phyloP scores from a whole-genome alignment of 2,797 vertebrate genomes.

The Urocyon cinereoargenteus region DNA sequence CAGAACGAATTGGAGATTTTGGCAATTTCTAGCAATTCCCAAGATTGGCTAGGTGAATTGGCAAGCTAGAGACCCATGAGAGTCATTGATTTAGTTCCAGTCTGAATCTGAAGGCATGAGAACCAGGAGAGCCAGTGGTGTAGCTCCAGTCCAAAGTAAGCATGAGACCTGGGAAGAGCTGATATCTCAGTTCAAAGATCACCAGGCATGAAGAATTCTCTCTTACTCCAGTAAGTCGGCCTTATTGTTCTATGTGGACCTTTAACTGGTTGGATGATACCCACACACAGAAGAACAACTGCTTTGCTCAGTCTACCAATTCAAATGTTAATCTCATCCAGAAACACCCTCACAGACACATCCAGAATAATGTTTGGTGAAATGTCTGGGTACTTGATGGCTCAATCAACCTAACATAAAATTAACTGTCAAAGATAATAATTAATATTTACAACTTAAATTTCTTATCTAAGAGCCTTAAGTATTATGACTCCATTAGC shows the following conservation, averaged over 20 bases:
- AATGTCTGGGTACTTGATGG: not conserved
- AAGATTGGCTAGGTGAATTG: not conserved
- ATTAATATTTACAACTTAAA: constrained; percentile 28
- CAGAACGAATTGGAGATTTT: not conserved
- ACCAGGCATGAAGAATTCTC: not conserved
- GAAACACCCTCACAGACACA: not conserved
- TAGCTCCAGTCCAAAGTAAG: not conserved
- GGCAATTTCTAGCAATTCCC: not conserved
- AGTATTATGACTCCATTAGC: not conserved
- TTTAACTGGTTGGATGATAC: not conserved
- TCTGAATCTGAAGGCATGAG: not conserved
- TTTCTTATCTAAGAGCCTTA: not conserved
- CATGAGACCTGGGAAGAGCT: not conserved
- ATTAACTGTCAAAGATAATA: not conserved
- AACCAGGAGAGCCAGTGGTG: not conserved
- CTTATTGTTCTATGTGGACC: not conserved
- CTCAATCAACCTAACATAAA: not conserved
- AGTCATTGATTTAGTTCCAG: not conserved
- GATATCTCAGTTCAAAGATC: not conserved
- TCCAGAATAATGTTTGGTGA: not conserved
- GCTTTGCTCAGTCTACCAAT: not conserved
- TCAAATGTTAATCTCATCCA: not conserved
- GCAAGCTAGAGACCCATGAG: not conserved
- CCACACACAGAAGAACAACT: not conserved
- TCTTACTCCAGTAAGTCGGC: not conserved